These are phyloP conservation scores for Microctonus hyperodae DNA, from an alignment of 2,888 invertebrate species.

Conservation along the genomic window DNA sequence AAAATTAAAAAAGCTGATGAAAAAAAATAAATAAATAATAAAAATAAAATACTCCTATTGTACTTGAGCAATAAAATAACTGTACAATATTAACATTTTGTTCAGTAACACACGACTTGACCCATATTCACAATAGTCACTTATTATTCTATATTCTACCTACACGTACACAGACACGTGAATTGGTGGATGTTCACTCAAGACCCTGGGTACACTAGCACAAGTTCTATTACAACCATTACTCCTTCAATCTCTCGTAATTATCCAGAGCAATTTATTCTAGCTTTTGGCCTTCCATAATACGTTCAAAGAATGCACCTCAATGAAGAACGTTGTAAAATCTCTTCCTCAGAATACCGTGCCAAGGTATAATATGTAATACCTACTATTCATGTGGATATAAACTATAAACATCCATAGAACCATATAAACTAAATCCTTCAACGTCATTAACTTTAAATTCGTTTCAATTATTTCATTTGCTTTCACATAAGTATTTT, in stretches of 20 bases:
- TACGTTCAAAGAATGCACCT: slow-evolving; percentile 14
- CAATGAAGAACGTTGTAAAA: slow-evolving; percentile 28
- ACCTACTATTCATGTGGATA: background rate
- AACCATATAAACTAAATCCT: too few relatives aligned
- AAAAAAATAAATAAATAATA: background rate
- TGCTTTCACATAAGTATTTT: too few relatives aligned
- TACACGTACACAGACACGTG: background rate
- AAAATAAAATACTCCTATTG: background rate
- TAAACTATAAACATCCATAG: background rate
- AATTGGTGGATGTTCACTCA: background rate
- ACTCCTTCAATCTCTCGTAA: slow-evolving; percentile 28
- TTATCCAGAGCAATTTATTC: slow-evolving; percentile 38
- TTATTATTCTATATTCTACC: background rate
- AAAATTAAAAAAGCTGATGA: too few relatives aligned
- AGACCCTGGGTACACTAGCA: slow-evolving; percentile 28
- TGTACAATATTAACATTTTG: slow-evolving; percentile 12
- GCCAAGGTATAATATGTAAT: background rate
- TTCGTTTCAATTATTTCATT: too few relatives aligned
- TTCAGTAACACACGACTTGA: too few relatives aligned
- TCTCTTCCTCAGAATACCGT: slow-evolving; percentile 3
- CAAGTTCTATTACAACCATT: slow-evolving; percentile 22
- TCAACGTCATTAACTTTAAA: too few relatives aligned
- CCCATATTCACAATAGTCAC: slow-evolving; percentile 9
- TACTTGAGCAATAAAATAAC: slow-evolving; percentile 24
- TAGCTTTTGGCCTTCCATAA: slow-evolving; percentile 16